Evolutionary conservation across 2,797 vertebrate genomes (phyloP).

Genomic region (Kryptopterus vitreolus): DNA sequence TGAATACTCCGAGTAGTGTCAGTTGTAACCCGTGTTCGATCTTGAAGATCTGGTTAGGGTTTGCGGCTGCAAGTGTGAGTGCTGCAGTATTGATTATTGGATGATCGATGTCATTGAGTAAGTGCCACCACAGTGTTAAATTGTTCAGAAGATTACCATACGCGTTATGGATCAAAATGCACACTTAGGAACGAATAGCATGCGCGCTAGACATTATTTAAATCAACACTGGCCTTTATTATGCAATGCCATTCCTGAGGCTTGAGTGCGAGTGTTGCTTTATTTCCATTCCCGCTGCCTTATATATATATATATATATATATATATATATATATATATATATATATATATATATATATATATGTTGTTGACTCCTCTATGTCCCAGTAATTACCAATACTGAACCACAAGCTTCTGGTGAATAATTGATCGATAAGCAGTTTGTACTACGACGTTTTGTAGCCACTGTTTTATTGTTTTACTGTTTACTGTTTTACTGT

Average conservation of each 20-base stretch:
- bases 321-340: no score
- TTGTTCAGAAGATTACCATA: constrained; percentile 18
- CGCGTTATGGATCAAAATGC: not conserved
- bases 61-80: not conserved
- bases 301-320: no score
- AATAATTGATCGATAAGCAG: not conserved
- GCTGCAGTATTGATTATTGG: constrained; percentile 30
- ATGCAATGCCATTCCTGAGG: no score
- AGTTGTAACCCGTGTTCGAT: constrained; percentile 3
- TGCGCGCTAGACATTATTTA: not conserved
- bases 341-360: no score
- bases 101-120: not conserved
- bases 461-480: no score
- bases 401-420: not conserved
- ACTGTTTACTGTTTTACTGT: no score
- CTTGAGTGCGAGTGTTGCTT: no score
- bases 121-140: not conserved
- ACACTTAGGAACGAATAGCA: not conserved
- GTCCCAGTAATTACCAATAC: constrained; percentile 5
- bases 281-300: not conserved
- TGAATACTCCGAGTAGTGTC: not conserved
- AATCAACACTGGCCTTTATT: not conserved
- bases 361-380: not conserved
- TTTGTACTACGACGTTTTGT: no score
- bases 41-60: constrained; percentile 10